Evolutionary conservation across 2,888 invertebrate species (phyloP), one percentile per base, ranked within the genome.

Genomic region (Cryptosula pallasiana): DNA sequence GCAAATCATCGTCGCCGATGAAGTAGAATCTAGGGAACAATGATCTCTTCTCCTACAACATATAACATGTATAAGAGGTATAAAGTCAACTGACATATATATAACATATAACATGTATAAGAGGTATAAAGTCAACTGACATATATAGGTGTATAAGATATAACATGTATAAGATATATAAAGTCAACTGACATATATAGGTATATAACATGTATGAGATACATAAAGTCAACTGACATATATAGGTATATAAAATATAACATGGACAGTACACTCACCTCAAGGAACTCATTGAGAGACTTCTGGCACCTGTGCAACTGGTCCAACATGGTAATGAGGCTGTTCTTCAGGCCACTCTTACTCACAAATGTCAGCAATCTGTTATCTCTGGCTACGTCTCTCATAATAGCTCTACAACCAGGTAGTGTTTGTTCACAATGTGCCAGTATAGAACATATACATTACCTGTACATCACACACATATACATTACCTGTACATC

Each of bases 11-110:
- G 82, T 99, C 98, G 74, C 96, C 96, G 75, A 99, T 88, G 83
- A 99, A 99, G 83, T 97, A 95, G 78, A 99, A 92, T 73, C 99
- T 88, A 5, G 99, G 96, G 86, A 99, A 99, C 70, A 90, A 89
- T 0, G 92, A 90, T 55, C 99, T 89, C 85, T 98, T 99, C 78
- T 94, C 94, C 93, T 95, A 84, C 63, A 79, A 74, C 69, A 1
- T 13, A 45, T 45, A 45, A 45, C 9, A 45, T 45, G 20, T 20
- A 45, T 45, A 45, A 13, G 9, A 45, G 9, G 20, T 45, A 9
- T 45, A 20, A 45, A 20, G 45, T 45, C 45, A 45, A 45, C 20
- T 45, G 45, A 13, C 45, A 13, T 13, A 45, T 20, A 45, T 45
- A 45, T 45, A 45, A 45, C 45, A 45, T 45, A 45, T 45, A 45